phyloP scores from a whole-genome alignment of 1,140 invertebrate species.

The Leguminivora glycinivorella region DNA sequence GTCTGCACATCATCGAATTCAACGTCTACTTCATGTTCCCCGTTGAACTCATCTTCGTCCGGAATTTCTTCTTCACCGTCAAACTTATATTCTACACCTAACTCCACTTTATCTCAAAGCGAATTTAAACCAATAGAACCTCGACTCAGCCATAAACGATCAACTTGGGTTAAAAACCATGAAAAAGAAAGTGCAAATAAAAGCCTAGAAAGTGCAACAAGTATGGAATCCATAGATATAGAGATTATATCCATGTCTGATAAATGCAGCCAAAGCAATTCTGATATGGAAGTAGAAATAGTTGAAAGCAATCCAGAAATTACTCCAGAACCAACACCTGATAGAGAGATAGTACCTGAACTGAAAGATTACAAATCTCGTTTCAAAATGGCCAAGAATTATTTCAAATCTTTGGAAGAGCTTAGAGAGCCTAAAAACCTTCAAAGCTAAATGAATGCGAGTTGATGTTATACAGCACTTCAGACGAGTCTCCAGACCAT shows the following conservation, averaged over 20 bases:
- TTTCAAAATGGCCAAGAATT: constrained; percentile 72
- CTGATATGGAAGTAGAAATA: constrained; percentile 71
- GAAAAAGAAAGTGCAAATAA: constrained; percentile 28
- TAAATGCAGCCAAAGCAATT: constrained; percentile 56
- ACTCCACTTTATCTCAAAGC: neutral
- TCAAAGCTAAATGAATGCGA: constrained; percentile 66
- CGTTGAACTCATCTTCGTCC: neutral
- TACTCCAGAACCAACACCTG: constrained; percentile 44
- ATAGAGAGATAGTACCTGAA: constrained; percentile 43
- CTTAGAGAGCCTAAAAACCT: constrained; percentile 55
- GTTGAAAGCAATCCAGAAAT: constrained; percentile 55
- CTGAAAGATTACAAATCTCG: constrained; percentile 70
- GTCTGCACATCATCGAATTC: constrained; percentile 14
- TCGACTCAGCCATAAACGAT: neutral
- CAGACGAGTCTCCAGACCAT: constrained; percentile 61
- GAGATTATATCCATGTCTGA: constrained; percentile 38
- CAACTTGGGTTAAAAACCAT: constrained; percentile 10
- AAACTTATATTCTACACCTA: constrained; percentile 18
- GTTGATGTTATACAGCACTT: constrained; percentile 51
- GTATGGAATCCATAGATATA: constrained; percentile 42
- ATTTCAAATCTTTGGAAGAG: constrained; percentile 74
- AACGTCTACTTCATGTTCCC: constrained; percentile 1
- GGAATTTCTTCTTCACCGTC: constrained; percentile 25
- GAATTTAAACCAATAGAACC: constrained; percentile 4
- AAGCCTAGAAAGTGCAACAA: constrained; percentile 36